Evolutionary conservation across 2,888 invertebrate genomes (phyloP).

Genomic region (Amphimallon solstitiale): DNA sequence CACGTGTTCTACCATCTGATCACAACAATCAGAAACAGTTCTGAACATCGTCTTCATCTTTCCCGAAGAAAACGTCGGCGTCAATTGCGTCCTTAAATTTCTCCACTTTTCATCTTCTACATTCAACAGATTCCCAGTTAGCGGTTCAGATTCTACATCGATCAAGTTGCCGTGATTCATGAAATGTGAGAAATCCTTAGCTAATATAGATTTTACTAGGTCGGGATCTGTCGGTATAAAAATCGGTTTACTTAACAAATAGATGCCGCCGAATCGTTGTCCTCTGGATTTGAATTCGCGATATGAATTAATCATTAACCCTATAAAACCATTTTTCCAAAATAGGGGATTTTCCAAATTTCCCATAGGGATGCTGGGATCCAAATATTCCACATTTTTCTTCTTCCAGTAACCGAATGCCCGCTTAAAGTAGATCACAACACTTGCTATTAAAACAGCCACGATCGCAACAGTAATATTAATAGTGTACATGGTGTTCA

Average conservation of each 20-base stretch:
- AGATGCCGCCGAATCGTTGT: conserved; percentile 18
- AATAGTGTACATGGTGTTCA: not conserved
- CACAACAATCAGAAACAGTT: conserved; percentile 25
- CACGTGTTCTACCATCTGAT: conserved; percentile 16
- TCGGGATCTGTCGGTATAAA: conserved; percentile 38
- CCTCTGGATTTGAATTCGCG: conserved; percentile 19
- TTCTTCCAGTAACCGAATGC: conserved; percentile 28
- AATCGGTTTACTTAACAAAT: conserved; percentile 43
- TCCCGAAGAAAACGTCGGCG: conserved; percentile 33
- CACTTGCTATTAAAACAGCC: not conserved
- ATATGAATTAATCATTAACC: not conserved
- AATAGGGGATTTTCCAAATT: conserved; percentile 13
- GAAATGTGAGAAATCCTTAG: conserved; percentile 69
- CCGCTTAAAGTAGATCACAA: conserved; percentile 34
- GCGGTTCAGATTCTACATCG: conserved; percentile 16
- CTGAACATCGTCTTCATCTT: conserved; percentile 37
- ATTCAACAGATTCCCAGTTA: conserved; percentile 18
- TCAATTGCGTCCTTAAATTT: conserved; percentile 29
- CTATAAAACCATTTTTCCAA: not conserved
- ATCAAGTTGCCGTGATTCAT: conserved; percentile 65
- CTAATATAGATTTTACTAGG: conserved; percentile 60
- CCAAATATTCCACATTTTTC: conserved; percentile 11
- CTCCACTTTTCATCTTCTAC: conserved; percentile 31
- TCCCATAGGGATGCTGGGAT: conserved; percentile 29
- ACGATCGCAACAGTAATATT: not conserved